Conservation (phyloP, 2,888 invertebrate species). For the Noctua comes region DNA sequence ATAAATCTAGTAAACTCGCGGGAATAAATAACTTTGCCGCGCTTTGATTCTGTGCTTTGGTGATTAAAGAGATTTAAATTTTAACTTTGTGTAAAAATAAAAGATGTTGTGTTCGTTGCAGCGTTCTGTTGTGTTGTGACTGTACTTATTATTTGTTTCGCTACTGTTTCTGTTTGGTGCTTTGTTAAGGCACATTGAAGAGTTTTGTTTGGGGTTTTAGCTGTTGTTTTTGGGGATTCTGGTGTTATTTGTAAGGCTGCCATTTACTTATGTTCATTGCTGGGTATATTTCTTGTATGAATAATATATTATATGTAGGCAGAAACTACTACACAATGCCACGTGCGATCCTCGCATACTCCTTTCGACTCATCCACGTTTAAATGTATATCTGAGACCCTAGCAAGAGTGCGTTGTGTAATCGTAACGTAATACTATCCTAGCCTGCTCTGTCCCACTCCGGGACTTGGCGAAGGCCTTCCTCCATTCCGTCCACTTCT, state of each 20-base stretch:
- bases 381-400: no score
- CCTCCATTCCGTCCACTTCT: no score
- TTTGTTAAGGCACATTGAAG: constrained; percentile 1
- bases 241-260: background rate
- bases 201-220: background rate
- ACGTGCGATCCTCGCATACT: no score
- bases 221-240: background rate
- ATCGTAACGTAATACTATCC: no score
- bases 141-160: constrained; percentile 15
- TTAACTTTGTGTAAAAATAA: constrained; percentile 50
- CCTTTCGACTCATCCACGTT: no score
- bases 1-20: constrained; percentile 79
- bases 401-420: no score
- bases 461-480: no score
- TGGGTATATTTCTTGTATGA: background rate
- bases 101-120: constrained; percentile 12
- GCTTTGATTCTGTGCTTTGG: constrained; percentile 71
- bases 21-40: constrained; percentile 74
- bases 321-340: background rate
- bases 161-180: constrained; percentile 7
- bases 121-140: background rate
- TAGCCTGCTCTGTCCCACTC: no score
- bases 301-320: background rate
- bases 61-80: constrained; percentile 68
- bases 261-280: background rate